Evolutionary conservation across 1,140 invertebrate genomes (phyloP), one percentile per base, ranked within the genome.

Genomic region (Atta colombica): DNA sequence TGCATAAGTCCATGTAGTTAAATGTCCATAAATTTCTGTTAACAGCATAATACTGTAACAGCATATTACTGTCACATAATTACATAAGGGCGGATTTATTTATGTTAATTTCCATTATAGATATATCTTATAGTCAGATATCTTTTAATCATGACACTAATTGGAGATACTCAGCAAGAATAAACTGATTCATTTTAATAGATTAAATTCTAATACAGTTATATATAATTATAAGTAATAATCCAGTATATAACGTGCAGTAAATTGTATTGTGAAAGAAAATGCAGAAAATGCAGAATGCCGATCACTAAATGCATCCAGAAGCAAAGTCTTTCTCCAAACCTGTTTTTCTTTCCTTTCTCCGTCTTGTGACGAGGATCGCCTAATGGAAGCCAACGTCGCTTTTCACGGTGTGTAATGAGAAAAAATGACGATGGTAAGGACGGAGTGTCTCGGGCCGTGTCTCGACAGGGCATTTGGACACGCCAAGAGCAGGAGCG

Each of bases 351-450:
- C 53, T 82, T 74, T 74, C 25, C 25, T 74, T 74, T 49, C 35
- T 74, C 12, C 68, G 49, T 72, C 35, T 14, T 7, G 10, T 28
- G 68, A 12, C 28, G 63, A 77, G 5, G 35, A 72, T 61, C 68
- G 71, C 53, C 60, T 82, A 82, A 82, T 82, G 80, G 68, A 82
- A 74, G 80, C 39, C 68, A 82, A 68, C 55, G 39, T 74, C 69
- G 80, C 80, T 75, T 84, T 84, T 84, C 80, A 84, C 69, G 80
- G 61, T n/a, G 28, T 45, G 55, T 71, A 88, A 85, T 61, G 87
- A 71, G 39, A 63, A 77, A 75, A 87, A 81, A 63, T 61, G 75
- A 61, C 75, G 69, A 86, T 31, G 39, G 58, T 69, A 35, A 85
- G 51, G 58, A 65, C 51, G 51, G 18, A 77, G 31, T 8, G 75